Evolutionary conservation across 2,113 vertebrate species (phyloP), one percentile per base, ranked within the genome.

Genomic region (Malurus alboscapulatus): DNA sequence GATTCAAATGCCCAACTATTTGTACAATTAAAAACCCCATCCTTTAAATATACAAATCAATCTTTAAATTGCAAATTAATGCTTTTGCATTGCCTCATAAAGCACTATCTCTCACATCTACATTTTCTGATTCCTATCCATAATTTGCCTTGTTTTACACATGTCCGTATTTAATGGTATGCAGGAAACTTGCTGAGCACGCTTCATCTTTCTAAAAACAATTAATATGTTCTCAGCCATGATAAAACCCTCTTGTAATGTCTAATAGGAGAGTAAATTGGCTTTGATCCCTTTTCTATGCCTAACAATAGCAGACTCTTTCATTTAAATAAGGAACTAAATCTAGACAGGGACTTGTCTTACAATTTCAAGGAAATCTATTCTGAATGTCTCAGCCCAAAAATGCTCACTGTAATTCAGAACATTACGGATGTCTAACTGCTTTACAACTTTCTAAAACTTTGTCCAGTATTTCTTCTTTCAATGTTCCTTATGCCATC

Each of bases 281-380:
- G 82, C 62, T 84, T 76, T 84, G 80, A 94, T 89, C 77, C 55
- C 66, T 85, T 68, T 72, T 73, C 84, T 91, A 95, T 84, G 71
- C 63, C 92, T 66, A 74, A 77, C 21, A 80, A 67, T 85, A 82
- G 61, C 30, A 61, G 36, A 69, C 18, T 71, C 48, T 62, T 69
- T 59, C 22, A 84, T 82, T 92, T 87, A 73, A 92, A 65, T 74
- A 87, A 80, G 57, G 50, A 88, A 87, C 40, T 90, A 82, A 92
- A 89, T 38, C 0, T 7, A 86, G 40, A 65, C 66, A 88, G 32
- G 18, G 77, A 72, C 61, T 88, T 62, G 20, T 66, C 51, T 81
- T 40, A 61, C 3, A 67, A 26, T n/a, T n/a, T 50, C 48, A 48
- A 78, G 13, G 58, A 65, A 95, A 93, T 71, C 63, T 74, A 62